Evolutionary conservation across 2,113 vertebrate genomes (phyloP), one percentile per base, ranked within the genome.

Genomic region (Ictidomys tridecemlineatus): DNA sequence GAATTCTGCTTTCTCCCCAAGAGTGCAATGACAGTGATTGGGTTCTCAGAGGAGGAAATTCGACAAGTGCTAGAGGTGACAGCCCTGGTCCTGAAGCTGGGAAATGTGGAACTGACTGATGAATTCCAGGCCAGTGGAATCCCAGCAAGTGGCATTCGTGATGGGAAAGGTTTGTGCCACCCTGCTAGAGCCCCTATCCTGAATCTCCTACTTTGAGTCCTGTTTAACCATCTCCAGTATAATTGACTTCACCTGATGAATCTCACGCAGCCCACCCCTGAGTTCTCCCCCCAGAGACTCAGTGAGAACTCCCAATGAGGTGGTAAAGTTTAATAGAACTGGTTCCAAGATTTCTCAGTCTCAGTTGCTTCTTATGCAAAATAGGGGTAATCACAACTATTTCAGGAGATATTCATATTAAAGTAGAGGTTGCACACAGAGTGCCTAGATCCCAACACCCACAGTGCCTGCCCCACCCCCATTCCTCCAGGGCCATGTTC

Each of bases 21-120:
- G 99, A 97, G 94, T 6, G 99, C 99, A 51, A 99, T 99, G 99
- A 70, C 53, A 20, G 87, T 98, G 95, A 99, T 99, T 4, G 99
- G 99, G 65, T 99, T 99, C 98, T 98, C 98, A 0, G 73, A 98
- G 0, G 37, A 93, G 0, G 99, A 99, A 93, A 97, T 98, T 92
- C 97, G 11, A 0, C 96, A 97, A 34, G 97, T 99, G 89, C 96
- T 99, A 72, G 98, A 99, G 93, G 98, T 99, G 97, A 98, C 97
- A 0, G 98, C 99, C 0, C 90, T 99, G 69, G 98, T 99, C 93
- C 98, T 99, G 94, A 99, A 99, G 94, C 85, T 99, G 94, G 99
- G 99, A 51, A 99, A 99, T 0, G 83, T 99, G 89, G 74, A 98
- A 88, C 96, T 99, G 91, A 95, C 83, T 16, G 85, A 98, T 4